Evolutionary conservation across 2,888 invertebrate species (phyloP).

Genomic region (Pachydiplax longipennis): DNA sequence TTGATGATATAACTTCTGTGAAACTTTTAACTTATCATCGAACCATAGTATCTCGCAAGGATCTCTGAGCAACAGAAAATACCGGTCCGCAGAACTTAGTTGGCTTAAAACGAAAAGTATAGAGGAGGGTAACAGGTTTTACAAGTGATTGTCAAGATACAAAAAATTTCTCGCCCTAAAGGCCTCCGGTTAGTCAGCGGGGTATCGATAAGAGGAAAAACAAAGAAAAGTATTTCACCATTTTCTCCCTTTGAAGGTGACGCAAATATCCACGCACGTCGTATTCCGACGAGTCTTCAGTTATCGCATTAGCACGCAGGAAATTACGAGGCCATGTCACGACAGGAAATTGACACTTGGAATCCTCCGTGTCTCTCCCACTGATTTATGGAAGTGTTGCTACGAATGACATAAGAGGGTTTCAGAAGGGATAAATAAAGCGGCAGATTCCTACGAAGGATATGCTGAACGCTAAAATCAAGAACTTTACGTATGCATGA

Average conservation of each 20-base stretch:
- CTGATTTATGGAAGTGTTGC: not conserved
- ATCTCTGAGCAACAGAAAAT: not conserved
- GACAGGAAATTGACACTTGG: not conserved
- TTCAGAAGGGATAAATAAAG: not conserved
- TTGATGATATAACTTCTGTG: no score
- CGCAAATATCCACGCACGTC: not conserved
- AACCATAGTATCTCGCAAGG: no score
- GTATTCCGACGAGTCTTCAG: not conserved
- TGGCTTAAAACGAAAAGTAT: not conserved
- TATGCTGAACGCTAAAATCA: not conserved
- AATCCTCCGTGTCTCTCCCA: not conserved
- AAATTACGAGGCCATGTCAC: not conserved
- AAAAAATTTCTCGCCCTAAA: not conserved
- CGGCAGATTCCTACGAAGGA: not conserved
- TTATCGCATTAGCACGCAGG: not conserved
- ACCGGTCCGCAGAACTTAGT: not conserved
- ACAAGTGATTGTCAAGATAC: not conserved
- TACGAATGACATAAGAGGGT: not conserved
- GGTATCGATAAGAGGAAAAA: not conserved
- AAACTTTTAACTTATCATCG: no score
- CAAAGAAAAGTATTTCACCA: not conserved
- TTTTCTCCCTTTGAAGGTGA: not conserved
- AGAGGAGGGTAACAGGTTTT: conserved; percentile 24
- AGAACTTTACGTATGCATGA: not conserved
- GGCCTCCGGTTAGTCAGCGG: not conserved